Evolutionary conservation across 2,888 invertebrate species (phyloP), one percentile per base, ranked within the genome.

Genomic region (Gordius sp.): DNA sequence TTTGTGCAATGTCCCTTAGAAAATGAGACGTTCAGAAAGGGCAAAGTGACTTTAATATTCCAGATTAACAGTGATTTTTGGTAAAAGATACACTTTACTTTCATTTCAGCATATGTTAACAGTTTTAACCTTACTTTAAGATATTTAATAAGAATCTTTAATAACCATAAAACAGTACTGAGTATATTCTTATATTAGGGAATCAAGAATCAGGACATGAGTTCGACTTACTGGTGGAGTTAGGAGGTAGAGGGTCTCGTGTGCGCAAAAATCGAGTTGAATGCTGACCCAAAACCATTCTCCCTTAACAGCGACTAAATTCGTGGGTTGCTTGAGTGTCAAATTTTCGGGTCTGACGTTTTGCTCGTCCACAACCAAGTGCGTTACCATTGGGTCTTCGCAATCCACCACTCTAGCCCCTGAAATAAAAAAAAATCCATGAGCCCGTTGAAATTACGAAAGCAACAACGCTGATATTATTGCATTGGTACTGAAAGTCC

Each of bases 251-350:
- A 86, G 80, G 66, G 79, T 78, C 69, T 89, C 91, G 65, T 82
- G 81, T 60, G 85, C 83, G 64, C 82, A 81, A 62, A 81, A 82
- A 65, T 86, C 85, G 74, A 89, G 85, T 72, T 89, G 89, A 60
- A 91, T 83, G 55, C 87, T 86, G 41, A 82, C 83, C 91, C 91
- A 93, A 72, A 91, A 91, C 91, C 91, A 91, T 73, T 89, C 58
- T 16, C 16, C 58, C 25, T 24, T 59, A 16, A 58, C 58, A 2
- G 20, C 8, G 2, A 28, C 8, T 4, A 28, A 8, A 41, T 58
- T 28, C 4, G 24, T 59, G 24, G 8, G 25, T 4, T 58, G 28
- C 25, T 2, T 20, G 18, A 57, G 27, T 2, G 4, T 56, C 26
- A 56, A n/a, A 26, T 58, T 58, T 26, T 59, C 57, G 57, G 39